These are phyloP conservation scores for Tokudaia muenninki DNA, from an alignment of 2,797 vertebrate genomes.

Conservation along the genomic window DNA sequence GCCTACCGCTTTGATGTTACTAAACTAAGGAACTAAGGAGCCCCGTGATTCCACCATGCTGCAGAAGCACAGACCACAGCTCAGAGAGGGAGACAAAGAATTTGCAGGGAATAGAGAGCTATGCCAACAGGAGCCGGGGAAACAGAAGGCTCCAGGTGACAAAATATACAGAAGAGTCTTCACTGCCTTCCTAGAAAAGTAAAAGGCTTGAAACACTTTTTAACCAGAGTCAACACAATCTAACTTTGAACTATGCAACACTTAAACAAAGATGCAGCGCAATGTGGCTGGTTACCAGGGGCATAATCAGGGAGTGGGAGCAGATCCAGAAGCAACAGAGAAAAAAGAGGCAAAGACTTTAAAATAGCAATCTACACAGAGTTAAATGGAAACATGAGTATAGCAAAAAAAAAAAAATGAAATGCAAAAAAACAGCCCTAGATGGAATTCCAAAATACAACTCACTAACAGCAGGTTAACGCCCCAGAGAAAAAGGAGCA, in stretches of 20 bases:
- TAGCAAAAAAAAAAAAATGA: not conserved
- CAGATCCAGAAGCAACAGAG: not conserved
- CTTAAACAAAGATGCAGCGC: not conserved
- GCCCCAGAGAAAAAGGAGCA: not conserved
- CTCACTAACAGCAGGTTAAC: constrained; percentile 5
- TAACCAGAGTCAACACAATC: constrained; percentile 26
- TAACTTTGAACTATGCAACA: not conserved
- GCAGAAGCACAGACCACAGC: not conserved
- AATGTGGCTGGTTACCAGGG: not conserved
- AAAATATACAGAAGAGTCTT: not conserved
- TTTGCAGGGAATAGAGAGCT: not conserved
- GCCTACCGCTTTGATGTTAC: not conserved
- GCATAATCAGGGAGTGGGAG: not conserved
- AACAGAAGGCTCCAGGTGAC: not conserved
- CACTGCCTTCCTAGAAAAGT: not conserved
- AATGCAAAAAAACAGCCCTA: not conserved
- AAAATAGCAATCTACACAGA: not conserved
- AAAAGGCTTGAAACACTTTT: not conserved
- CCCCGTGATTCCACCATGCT: not conserved
- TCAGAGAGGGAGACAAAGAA: not conserved
- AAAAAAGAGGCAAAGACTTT: not conserved
- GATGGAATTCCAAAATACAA: not conserved
- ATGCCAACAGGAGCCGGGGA: not conserved
- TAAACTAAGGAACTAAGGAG: not conserved
- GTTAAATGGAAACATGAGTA: not conserved